Conservation (phyloP, 2,797 vertebrate genomes). For the Platalea minor region DNA sequence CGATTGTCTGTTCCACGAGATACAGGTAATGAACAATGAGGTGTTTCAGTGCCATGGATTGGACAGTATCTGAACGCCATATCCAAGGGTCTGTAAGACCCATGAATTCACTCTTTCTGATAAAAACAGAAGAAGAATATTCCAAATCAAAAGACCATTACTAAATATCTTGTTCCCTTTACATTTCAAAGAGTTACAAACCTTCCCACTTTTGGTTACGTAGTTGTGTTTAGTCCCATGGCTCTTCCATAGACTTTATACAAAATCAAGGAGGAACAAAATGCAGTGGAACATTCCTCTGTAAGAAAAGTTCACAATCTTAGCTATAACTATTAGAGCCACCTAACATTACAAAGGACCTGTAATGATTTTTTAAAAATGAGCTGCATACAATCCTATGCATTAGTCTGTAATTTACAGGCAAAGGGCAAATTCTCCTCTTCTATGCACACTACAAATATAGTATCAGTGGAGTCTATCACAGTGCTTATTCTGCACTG, state of each 20-base stretch:
- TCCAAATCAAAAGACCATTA: background rate
- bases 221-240: background rate
- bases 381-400: background rate
- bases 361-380: background rate
- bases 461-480: background rate
- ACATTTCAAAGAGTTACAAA: background rate
- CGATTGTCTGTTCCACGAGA: background rate
- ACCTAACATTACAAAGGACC: background rate
- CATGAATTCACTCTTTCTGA: background rate
- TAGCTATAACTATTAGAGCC: background rate
- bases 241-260: background rate
- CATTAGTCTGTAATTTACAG: background rate
- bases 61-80: background rate
- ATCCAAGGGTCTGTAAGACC: background rate
- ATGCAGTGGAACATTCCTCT: background rate
- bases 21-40: background rate
- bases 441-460: background rate
- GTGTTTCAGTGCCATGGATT: background rate
- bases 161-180: background rate
- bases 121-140: background rate
- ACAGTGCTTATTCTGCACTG: background rate
- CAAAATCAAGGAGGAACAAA: background rate
- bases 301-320: background rate
- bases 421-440: background rate
- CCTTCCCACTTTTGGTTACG: background rate